phyloP scores from a whole-genome alignment of 2,888 invertebrate genomes.

The Ormyrus thymus region DNA sequence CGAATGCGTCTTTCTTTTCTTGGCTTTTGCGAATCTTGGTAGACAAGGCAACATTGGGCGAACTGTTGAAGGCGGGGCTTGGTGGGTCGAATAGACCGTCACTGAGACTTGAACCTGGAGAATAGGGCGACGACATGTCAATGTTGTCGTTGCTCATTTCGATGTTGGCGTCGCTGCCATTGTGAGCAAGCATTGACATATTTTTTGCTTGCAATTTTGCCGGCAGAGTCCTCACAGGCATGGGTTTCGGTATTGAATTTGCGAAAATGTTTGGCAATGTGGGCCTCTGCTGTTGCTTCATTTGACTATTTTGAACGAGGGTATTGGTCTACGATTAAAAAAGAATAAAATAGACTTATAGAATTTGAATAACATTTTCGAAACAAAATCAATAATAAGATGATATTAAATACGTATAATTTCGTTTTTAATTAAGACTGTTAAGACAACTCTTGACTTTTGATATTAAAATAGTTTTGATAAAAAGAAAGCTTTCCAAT shows the following conservation, averaged over 20 bases:
- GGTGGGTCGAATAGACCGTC: slow-evolving; percentile 92
- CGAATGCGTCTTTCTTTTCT: slow-evolving; percentile 78
- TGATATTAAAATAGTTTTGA: too few species aligned
- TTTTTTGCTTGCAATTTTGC: slow-evolving; percentile 66
- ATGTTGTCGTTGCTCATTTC: slow-evolving; percentile 77
- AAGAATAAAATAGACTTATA: too few species aligned
- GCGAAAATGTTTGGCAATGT: slow-evolving; percentile 68
- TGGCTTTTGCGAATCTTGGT: slow-evolving; percentile 64
- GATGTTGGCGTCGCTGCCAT: slow-evolving; percentile 71
- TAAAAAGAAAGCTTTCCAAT: background rate
- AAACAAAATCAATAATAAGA: too few species aligned
- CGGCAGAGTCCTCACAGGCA: slow-evolving; percentile 52
- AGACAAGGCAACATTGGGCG: slow-evolving; percentile 63
- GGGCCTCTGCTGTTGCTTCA: slow-evolving; percentile 63
- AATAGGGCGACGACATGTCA: slow-evolving; percentile 90
- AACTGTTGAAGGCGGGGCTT: slow-evolving; percentile 70
- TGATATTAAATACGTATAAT: too few species aligned
- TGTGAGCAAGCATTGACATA: slow-evolving; percentile 69
- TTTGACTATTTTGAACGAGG: slow-evolving; percentile 53
- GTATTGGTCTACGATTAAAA: slow-evolving; percentile 15
- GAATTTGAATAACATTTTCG: too few species aligned
- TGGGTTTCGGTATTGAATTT: slow-evolving; percentile 66
- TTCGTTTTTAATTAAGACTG: too few species aligned
- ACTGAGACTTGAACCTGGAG: slow-evolving; percentile 91
- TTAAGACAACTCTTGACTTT: too few species aligned